Evolutionary conservation across 23 tunicate species (phyloP).

Genomic region (Styela clava): DNA sequence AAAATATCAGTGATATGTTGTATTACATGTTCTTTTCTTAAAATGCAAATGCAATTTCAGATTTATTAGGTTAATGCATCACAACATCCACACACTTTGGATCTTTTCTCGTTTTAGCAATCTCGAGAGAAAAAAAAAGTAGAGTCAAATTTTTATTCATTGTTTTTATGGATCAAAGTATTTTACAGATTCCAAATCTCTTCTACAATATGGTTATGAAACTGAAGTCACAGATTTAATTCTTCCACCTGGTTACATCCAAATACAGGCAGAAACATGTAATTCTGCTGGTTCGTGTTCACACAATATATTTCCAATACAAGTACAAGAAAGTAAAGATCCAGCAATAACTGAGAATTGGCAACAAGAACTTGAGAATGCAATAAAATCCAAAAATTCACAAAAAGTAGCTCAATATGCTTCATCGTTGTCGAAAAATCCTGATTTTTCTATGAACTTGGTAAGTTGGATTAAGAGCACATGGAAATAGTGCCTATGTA

Average conservation of each 20-base stretch:
- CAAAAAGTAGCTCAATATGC: background rate
- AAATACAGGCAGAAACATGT: background rate
- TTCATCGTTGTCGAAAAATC: background rate
- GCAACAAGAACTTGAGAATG: background rate
- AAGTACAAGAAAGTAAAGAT: background rate
- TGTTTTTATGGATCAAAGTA: background rate
- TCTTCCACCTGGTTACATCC: background rate
- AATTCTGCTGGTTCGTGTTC: background rate
- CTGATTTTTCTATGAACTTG: background rate
- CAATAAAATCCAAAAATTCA: background rate
- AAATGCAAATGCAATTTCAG: background rate
- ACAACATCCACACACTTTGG: background rate
- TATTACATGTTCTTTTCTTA: background rate
- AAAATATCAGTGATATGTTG: background rate
- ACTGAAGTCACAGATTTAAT: background rate
- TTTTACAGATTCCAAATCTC: constrained; percentile 13
- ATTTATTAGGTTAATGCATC: no score
- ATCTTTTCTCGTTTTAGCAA: no score
- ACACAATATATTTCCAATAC: background rate
- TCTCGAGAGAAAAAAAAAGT: background rate
- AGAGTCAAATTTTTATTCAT: background rate
- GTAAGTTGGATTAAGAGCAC: no score
- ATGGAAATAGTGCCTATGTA: no score
- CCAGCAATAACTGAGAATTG: background rate
- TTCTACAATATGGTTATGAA: constrained; percentile 8